Evolutionary conservation across 2,888 invertebrate species (phyloP), one percentile per base, ranked within the genome.

Genomic region (Amaurobius ferox): DNA sequence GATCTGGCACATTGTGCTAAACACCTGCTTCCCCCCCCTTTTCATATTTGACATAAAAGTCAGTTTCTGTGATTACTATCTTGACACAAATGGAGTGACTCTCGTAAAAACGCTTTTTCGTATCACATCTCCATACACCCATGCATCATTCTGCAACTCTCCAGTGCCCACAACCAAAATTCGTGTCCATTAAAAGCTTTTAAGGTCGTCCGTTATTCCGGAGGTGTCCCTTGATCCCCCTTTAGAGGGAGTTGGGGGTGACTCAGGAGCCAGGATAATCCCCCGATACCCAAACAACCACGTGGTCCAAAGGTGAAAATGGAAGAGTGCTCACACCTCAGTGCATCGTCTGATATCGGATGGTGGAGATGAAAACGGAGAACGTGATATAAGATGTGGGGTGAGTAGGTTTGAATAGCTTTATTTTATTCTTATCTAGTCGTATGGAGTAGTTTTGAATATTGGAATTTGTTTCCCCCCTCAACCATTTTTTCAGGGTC

Each of bases 251-350:
- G 2, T 5, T 3, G 1, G 23, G 23, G 55, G 23, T 55, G 55
- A 55, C 55, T 55, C 55, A 55, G 23, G 55, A 23, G 44, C 16
- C 2, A 23, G 55, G 55, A 55, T 55, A 23, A 55, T 55, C 23
- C 55, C 55, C 55, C 55, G 3, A 11, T n/a, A 23, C 23, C 55
- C 55, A 55, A n/a, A 2, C 23, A 55, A 7, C 55, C 55, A 55
- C 55, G 55, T 55, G 55, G 55, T 55, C 55, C 55, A 55, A 55
- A 55, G 55, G 55, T 55, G 55, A 55, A 55, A 55, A 55, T 23
- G 23, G 5, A 55, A 55, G 23, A 55, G 23, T 23, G 23, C 23
- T 55, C 19, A 19, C 55, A 55, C 55, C 55, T 55, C 55, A 55
- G 55, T 55, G 23, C 23, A 23, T 23, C 19, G 23, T 55, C 23